Percentiles rank a stretch among this genome's conserved stretches.
phyloP scores from a whole-genome alignment of 2,113 vertebrate genomes.

The Pelecanus crispus region DNA sequence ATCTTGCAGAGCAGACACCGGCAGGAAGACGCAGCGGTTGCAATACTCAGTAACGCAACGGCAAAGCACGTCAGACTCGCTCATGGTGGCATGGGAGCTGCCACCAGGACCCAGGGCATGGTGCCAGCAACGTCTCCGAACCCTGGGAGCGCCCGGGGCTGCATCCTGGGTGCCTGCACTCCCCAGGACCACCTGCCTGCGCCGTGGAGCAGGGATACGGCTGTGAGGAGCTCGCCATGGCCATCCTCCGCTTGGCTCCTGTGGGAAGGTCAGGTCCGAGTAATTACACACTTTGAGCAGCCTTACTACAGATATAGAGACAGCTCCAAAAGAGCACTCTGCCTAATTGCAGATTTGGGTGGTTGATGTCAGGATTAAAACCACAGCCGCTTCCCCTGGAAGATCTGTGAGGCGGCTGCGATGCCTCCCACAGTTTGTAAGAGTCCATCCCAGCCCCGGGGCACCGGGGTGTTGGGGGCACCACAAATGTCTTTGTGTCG shows the following conservation, averaged over 20 bases:
- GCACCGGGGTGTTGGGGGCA: not conserved
- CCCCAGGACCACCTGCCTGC: not conserved
- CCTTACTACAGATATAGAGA: not conserved
- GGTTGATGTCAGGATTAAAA: not conserved
- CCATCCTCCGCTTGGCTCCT: not conserved
- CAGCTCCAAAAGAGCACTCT: not conserved
- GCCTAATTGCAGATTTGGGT: not conserved
- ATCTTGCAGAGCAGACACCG: not conserved
- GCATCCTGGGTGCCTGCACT: not conserved
- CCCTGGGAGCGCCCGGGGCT: not conserved
- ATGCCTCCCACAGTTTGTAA: not conserved
- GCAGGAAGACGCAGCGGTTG: not conserved
- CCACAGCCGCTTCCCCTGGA: not conserved
- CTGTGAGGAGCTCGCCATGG: not conserved
- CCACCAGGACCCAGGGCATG: not conserved
- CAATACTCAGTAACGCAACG: not conserved
- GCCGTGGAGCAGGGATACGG: not conserved
- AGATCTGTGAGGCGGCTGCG: not conserved
- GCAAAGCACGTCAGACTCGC: not conserved
- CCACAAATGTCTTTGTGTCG: not conserved
- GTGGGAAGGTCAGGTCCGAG: rapidly evolving
- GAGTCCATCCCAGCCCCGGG: not conserved
- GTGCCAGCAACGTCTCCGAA: not conserved
- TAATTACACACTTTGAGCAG: not conserved
- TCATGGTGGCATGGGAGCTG: not conserved